Evolutionary conservation across 2,888 invertebrate species (phyloP), one percentile per base, ranked within the genome.

Genomic region (Ametastegia equiseti): DNA sequence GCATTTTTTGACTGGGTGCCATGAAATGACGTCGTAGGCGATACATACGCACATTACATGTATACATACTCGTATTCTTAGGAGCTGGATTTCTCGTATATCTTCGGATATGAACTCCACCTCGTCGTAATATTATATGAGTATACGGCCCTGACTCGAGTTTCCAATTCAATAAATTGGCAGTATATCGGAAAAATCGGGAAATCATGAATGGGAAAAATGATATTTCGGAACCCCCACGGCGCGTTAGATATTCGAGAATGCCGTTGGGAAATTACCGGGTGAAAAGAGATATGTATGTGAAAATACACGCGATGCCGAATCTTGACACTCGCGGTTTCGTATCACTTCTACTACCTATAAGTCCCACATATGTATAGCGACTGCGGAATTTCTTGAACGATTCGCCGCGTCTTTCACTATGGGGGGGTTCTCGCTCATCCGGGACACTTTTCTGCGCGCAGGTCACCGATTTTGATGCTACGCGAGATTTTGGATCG

Each of bases 181-280:
- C 67, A 80, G n/a, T n/a, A 80, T 80, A 19, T 36, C 54, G 39
- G 36, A 2, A 15, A 39, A 36, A 65, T 80, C 19, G 47, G 65
- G 33, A 67, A 50, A 65, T 80, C 23, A 50, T 47, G 5, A 7
- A 45, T 71, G 71, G 15, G n/a, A 71, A 36, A 71, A 71, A 45
- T 79, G 33, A 11, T 45, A 42, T 30, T 67, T 50, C 13, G 15
- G 36, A 69, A 36, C 23, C 23, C 54, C 50, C 67, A 19, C 19
- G 67, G 23, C 33, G 15, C 13, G 33, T 54, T 13, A 50, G 75
- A 75, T 4, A 75, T 23, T 54, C 54, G 54, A 75, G 54, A 33
- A 75, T 45, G n/a, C 75, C 75, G 36, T 36, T 75, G 75, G 75
- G 75, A 75, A 75, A 75, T 75, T 54, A 75, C 27, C 7, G 27